Conservation (phyloP, 2,888 invertebrate genomes). For the Cotesia congregata region DNA sequence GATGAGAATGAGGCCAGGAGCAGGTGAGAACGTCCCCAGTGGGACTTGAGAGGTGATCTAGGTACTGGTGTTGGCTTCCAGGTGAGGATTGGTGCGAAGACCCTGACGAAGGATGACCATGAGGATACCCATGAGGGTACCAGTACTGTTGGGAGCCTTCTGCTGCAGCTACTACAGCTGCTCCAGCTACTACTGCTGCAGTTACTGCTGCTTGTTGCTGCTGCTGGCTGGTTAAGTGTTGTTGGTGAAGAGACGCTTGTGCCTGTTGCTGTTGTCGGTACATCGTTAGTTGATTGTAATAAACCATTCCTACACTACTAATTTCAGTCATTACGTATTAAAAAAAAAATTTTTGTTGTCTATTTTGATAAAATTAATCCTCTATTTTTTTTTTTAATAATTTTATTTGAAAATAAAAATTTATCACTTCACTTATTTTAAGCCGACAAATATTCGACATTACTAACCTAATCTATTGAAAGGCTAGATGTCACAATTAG, state of each 20-base stretch:
- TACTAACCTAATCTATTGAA: too few species aligned
- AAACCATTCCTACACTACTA: conserved; percentile 75
- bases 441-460: background rate
- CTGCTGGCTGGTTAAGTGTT: conserved; percentile 46
- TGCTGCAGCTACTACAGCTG: conserved; percentile 72
- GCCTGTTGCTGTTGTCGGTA: conserved; percentile 78
- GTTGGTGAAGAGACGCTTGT: conserved; percentile 33
- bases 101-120: conserved; percentile 45
- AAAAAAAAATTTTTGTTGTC: background rate
- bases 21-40: conserved; percentile 67
- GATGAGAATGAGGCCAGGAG: conserved; percentile 68
- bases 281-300: conserved; percentile 79
- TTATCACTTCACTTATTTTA: background rate
- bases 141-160: conserved; percentile 70
- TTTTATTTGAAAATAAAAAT: background rate
- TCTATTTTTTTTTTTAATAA: background rate
- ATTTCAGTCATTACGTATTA: conserved; percentile 52
- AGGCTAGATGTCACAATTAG: too few species aligned
- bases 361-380: background rate
- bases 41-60: conserved; percentile 52
- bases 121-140: conserved; percentile 46
- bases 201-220: conserved; percentile 48
- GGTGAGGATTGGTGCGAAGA: conserved; percentile 65
- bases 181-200: conserved; percentile 53
- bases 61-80: conserved; percentile 71